Evolutionary conservation across 1,140 invertebrate genomes (phyloP).

Genomic region (Cecropterus lyciades): DNA sequence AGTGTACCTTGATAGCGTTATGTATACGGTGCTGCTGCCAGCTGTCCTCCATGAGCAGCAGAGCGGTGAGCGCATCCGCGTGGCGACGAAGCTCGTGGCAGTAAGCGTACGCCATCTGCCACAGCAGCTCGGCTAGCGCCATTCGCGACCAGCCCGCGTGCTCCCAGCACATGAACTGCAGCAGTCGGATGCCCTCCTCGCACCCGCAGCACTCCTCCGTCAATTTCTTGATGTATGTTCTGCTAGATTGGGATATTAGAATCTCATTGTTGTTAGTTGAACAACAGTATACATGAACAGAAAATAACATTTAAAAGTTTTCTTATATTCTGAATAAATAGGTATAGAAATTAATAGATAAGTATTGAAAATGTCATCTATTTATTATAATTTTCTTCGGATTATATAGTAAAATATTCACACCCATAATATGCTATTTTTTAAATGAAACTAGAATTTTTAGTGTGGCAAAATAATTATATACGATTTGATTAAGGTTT

Average conservation of each 20-base stretch:
- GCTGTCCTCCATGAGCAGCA: constrained; percentile 96
- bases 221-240: constrained; percentile 96
- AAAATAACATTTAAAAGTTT: no score
- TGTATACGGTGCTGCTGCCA: constrained; percentile 97
- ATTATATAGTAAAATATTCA: no score
- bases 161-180: constrained; percentile 98
- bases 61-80: constrained; percentile 94
- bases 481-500: no score
- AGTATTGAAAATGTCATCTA: no score
- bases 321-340: no score
- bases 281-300: no score
- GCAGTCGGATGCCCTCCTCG: constrained; percentile 94
- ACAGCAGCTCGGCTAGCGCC: constrained; percentile 95
- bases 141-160: constrained; percentile 96
- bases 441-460: no score
- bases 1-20: constrained; percentile 92
- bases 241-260: constrained; percentile 43
- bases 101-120: constrained; percentile 97
- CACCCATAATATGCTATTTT: no score
- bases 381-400: no score
- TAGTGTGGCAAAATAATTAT: no score
- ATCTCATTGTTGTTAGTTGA: no score
- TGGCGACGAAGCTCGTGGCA: constrained; percentile 97
- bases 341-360: no score
- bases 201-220: constrained; percentile 96